phyloP scores from a whole-genome alignment of 2,888 invertebrate species.

The Erebia ligea region DNA sequence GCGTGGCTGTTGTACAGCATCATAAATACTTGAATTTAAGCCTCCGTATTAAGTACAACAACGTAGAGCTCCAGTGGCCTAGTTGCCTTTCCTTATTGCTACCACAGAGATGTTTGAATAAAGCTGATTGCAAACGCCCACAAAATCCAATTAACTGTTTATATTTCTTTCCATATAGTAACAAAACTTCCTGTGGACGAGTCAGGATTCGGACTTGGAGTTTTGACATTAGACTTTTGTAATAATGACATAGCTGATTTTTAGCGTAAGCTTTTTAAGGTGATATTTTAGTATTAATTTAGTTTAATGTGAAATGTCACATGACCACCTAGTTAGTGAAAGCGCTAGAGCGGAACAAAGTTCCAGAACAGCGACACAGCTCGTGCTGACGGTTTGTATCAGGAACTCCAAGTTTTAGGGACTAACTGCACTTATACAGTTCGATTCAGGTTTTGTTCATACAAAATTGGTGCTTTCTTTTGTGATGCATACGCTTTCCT shows the following conservation, averaged over 20 bases:
- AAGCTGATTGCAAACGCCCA: neutral
- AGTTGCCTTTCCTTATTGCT: slow-evolving; percentile 3
- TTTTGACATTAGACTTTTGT: too few species aligned
- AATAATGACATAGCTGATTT: too few species aligned
- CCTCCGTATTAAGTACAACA: slow-evolving; percentile 11
- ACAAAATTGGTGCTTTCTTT: too few species aligned
- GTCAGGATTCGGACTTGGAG: too few species aligned
- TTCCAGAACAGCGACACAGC: slow-evolving; percentile 16
- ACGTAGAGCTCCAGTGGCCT: neutral
- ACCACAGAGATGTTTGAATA: neutral
- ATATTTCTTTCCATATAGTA: too few species aligned
- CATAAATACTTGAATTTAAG: slow-evolving; percentile 14
- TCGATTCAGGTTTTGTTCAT: too few species aligned
- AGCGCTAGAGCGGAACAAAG: slow-evolving; percentile 9
- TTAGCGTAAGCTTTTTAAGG: too few species aligned
- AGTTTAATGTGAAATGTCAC: neutral
- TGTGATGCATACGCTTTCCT: too few species aligned
- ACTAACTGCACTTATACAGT: too few species aligned
- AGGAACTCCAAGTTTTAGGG: slow-evolving; percentile 16
- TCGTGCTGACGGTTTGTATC: slow-evolving; percentile 11
- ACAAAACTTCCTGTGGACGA: too few species aligned
- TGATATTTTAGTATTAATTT: too few species aligned
- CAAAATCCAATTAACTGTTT: too few species aligned
- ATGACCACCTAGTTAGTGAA: slow-evolving; percentile 14
- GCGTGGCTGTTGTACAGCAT: neutral